Evolutionary conservation across 2,888 invertebrate genomes (phyloP).

Genomic region (Parochlus steinenii): DNA sequence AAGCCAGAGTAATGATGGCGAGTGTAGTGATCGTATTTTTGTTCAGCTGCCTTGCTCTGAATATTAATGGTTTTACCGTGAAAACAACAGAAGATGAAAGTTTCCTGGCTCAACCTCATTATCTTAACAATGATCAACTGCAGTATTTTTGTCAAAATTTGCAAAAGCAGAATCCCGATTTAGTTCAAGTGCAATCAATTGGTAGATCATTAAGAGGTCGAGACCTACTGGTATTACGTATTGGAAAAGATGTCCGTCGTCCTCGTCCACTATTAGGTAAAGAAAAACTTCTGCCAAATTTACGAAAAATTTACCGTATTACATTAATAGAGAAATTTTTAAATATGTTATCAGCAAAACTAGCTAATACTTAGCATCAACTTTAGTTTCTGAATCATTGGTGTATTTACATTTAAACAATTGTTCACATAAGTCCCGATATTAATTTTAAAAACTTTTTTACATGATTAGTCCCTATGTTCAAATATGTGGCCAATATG

Average conservation of each 20-base stretch:
- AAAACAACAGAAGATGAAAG: conserved; percentile 30
- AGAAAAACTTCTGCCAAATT: too few species aligned
- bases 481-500: conserved; percentile 93
- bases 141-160: conserved; percentile 44
- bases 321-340: too few species aligned
- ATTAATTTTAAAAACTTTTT: too few species aligned
- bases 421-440: too few species aligned
- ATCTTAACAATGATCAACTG: conserved; percentile 55
- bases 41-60: conserved; percentile 8
- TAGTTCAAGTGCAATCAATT: conserved; percentile 54
- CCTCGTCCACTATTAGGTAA: conserved; percentile 12
- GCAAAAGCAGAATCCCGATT: conserved; percentile 44
- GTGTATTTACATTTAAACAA: too few species aligned
- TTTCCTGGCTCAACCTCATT: conserved; percentile 41
- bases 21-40: too few species aligned
- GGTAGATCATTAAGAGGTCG: conserved; percentile 73
- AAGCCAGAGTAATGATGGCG: too few species aligned
- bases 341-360: too few species aligned
- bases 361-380: too few species aligned
- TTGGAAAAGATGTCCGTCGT: conserved; percentile 6
- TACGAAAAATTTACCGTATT: too few species aligned
- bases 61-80: conserved; percentile 9
- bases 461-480: conserved; percentile 63
- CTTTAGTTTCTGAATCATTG: too few species aligned
- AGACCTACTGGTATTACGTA: conserved; percentile 54